Conservation (phyloP, 2,888 invertebrate genomes). For the Taphrorychus bicolor region DNA sequence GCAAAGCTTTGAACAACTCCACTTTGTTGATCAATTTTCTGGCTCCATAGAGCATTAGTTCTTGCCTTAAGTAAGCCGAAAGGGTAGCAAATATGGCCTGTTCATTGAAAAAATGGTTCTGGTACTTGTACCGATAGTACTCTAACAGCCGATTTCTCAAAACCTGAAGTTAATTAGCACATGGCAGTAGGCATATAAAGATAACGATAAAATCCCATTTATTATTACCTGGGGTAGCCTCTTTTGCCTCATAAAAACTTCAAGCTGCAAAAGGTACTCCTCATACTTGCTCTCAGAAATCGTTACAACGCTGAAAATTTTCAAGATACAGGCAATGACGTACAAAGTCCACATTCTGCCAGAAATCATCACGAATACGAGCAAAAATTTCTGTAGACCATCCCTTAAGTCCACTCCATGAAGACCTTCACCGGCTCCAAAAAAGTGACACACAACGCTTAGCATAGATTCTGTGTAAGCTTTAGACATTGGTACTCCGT, state of each 20-base stretch:
- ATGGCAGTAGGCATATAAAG: too few species aligned
- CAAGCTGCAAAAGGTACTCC: constrained; percentile 61
- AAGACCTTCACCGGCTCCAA: constrained; percentile 45
- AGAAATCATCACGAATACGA: constrained; percentile 23
- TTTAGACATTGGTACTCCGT: not conserved
- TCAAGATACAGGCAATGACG: constrained; percentile 47
- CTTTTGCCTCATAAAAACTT: constrained; percentile 64
- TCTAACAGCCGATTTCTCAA: constrained; percentile 60
- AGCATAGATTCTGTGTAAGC: constrained; percentile 43
- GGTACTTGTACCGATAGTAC: constrained; percentile 64
- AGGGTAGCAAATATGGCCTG: constrained; percentile 50
- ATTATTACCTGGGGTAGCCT: constrained; percentile 62
- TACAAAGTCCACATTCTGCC: constrained; percentile 47
- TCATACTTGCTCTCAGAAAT: constrained; percentile 58
- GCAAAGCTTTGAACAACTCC: constrained; percentile 59
- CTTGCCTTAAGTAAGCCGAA: constrained; percentile 57
- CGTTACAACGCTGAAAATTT: constrained; percentile 48
- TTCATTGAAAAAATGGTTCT: constrained; percentile 64
- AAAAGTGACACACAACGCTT: constrained; percentile 48
- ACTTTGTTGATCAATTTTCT: constrained; percentile 61
- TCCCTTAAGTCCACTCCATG: not conserved
- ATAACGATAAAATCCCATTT: too few species aligned
- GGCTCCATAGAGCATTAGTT: constrained; percentile 61
- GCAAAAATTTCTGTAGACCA: constrained; percentile 19
- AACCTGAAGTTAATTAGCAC: too few species aligned